These are phyloP conservation scores for Cricetomys ansorgei DNA, from an alignment of 2,113 vertebrate species.

Conservation along the genomic window DNA sequence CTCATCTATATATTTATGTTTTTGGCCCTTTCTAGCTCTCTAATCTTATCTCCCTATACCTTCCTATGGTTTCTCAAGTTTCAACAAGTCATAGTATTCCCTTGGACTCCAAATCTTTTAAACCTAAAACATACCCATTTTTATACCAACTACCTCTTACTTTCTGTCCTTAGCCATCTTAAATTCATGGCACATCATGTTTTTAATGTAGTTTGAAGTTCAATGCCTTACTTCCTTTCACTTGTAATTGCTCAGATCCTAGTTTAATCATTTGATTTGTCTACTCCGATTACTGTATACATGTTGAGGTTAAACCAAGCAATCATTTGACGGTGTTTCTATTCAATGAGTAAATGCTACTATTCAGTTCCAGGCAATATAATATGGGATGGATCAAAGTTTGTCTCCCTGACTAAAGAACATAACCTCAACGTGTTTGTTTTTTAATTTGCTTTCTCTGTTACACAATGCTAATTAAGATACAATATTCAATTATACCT, in stretches of 20 bases:
- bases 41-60: background rate
- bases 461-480: background rate
- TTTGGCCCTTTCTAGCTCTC: background rate
- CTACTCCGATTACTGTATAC: background rate
- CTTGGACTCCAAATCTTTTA: background rate
- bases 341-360: background rate
- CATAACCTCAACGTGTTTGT: background rate
- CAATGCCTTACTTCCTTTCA: background rate
- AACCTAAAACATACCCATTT: fast-evolving
- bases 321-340: background rate
- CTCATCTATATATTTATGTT: background rate
- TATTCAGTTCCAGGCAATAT: background rate
- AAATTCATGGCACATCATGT: background rate
- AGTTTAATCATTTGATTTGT: background rate
- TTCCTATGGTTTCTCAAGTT: background rate
- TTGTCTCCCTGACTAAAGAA: background rate
- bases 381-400: background rate
- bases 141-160: background rate
- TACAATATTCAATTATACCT: background rate
- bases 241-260: background rate
- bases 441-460: background rate
- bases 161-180: background rate
- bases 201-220: background rate
- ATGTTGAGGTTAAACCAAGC: background rate
- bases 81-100: background rate